A percentile compares a stretch with the other conserved stretches of the same genome.
phyloP scores from a whole-genome alignment of 2,113 vertebrate species.

The Pongo pygmaeus region DNA sequence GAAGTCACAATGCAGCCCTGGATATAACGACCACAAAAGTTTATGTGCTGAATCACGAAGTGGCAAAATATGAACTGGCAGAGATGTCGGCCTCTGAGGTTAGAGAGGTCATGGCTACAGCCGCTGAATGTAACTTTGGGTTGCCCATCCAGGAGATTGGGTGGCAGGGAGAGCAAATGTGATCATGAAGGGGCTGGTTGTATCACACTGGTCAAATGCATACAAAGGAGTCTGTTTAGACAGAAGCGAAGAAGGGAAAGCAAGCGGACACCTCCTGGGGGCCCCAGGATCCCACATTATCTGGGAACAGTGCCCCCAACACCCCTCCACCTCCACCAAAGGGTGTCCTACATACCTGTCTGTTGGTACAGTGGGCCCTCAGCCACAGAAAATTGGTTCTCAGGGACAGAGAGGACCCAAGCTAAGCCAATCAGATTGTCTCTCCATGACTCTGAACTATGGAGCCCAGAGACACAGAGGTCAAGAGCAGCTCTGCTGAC shows the following conservation, averaged over 20 bases:
- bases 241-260: neutral
- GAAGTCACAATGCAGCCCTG: neutral
- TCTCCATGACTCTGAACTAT: neutral
- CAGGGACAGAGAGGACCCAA: neutral
- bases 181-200: neutral
- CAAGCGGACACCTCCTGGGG: neutral
- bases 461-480: neutral
- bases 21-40: neutral
- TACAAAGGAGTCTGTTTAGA: neutral
- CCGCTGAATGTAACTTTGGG: neutral
- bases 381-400: neutral
- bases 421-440: neutral
- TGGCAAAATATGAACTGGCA: neutral
- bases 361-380: neutral
- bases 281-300: neutral
- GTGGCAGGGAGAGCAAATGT: neutral
- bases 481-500: neutral
- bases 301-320: neutral
- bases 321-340: neutral
- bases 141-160: neutral
- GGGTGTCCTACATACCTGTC: neutral
- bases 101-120: neutral
- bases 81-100: neutral
- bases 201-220: neutral
- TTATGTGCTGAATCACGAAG: neutral